Conservation (phyloP, 2,113 vertebrate genomes). For the Cavia porcellus region DNA sequence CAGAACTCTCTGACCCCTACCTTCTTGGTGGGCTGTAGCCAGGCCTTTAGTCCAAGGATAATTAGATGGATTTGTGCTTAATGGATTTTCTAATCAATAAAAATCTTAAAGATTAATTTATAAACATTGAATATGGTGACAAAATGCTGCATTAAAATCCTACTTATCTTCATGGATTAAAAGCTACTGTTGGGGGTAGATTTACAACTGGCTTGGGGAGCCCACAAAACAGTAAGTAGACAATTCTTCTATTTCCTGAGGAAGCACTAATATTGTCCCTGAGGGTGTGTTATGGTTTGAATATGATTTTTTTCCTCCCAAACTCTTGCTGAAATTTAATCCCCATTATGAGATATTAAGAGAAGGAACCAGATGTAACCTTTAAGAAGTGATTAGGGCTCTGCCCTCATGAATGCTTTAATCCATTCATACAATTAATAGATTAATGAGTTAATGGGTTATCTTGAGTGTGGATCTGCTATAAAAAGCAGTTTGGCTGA, state of each 20-base stretch:
- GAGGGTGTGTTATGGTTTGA: slow-evolving; percentile 7
- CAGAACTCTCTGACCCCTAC: background rate
- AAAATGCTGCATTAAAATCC: slow-evolving; percentile 80
- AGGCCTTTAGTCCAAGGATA: slow-evolving; percentile 30
- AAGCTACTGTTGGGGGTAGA: slow-evolving; percentile 67
- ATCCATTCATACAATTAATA: background rate
- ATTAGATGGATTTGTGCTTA: slow-evolving; percentile 49
- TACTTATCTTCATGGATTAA: slow-evolving; percentile 72
- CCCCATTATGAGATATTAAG: slow-evolving; percentile 13
- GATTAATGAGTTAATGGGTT: background rate
- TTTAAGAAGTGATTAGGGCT: slow-evolving; percentile 25
- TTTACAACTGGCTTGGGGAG: slow-evolving; percentile 67
- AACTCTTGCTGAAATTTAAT: slow-evolving; percentile 21
- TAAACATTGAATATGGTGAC: slow-evolving; percentile 83
- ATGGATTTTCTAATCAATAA: slow-evolving; percentile 77
- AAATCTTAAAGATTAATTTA: slow-evolving; percentile 79
- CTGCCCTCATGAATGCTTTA: background rate
- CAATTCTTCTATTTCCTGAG: slow-evolving; percentile 55
- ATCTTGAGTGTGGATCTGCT: background rate
- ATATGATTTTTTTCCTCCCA: background rate
- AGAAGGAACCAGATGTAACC: background rate
- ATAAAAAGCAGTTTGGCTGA: background rate
- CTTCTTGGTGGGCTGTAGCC: background rate
- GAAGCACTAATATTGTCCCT: slow-evolving; percentile 58
- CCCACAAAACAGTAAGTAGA: slow-evolving; percentile 65